Percentiles rank a stretch among this genome's conserved stretches.
Conservation (phyloP, 92 coral and sea anemone genomes). For the Parazoanthus atlanticus region DNA sequence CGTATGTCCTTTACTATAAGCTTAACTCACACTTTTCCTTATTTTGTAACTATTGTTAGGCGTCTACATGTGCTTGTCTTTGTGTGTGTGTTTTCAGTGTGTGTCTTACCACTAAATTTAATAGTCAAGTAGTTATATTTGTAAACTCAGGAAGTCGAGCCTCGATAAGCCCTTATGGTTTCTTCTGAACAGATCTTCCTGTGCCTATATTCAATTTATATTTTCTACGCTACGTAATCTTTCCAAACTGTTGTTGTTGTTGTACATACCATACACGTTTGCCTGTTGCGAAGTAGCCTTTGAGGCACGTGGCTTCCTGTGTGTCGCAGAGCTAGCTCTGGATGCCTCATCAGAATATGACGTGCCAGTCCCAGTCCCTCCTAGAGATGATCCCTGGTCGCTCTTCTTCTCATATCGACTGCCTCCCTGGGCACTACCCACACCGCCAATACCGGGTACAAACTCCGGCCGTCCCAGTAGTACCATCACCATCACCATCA, state of each 20-base stretch:
- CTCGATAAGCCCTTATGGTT: too few relatives aligned
- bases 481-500: constrained; percentile 99
- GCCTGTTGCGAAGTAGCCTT: constrained; percentile 52
- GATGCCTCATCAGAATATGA: constrained; percentile 88
- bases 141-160: too few relatives aligned
- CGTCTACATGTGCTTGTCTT: too few relatives aligned
- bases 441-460: constrained; percentile 85
- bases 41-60: too few relatives aligned
- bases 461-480: constrained; percentile 93
- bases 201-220: too few relatives aligned
- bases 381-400: constrained; percentile 69
- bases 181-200: too few relatives aligned
- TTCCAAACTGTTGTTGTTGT: background rate
- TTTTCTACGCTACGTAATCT: too few relatives aligned
- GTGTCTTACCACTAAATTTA: too few relatives aligned
- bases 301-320: constrained; percentile 50
- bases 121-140: too few relatives aligned
- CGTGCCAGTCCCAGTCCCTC: constrained; percentile 39
- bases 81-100: too few relatives aligned
- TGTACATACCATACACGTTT: constrained; percentile 21
- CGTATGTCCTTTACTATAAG: too few relatives aligned
- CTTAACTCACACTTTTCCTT: too few relatives aligned
- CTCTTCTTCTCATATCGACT: constrained; percentile 79
- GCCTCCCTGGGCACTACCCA: constrained; percentile 62
- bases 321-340: constrained; percentile 83